These are phyloP conservation scores for Anguilla anguilla DNA, from an alignment of 2,797 vertebrate species.

Conservation along the genomic window DNA sequence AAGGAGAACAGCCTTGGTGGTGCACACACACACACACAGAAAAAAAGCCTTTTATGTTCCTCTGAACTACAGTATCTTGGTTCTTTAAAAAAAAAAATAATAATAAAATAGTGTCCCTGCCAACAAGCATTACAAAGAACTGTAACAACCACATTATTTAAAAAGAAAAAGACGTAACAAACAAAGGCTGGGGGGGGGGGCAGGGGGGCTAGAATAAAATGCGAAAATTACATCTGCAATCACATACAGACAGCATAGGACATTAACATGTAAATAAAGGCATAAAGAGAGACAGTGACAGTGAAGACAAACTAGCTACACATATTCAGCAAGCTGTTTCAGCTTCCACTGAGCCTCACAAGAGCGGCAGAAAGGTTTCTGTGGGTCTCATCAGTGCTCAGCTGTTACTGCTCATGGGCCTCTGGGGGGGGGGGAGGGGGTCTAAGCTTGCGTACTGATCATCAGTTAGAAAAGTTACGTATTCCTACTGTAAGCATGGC, in stretches of 20 bases:
- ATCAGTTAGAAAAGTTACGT: slow-evolving; percentile 25
- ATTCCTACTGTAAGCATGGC: slow-evolving; percentile 24
- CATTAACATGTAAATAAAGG: slow-evolving; percentile 58
- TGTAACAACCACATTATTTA: slow-evolving; percentile 69
- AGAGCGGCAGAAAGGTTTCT: not conserved
- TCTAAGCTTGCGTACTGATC: slow-evolving; percentile 25
- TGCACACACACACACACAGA: not conserved
- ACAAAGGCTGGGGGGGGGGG: slow-evolving; percentile 11
- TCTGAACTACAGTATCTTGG: slow-evolving; percentile 73
- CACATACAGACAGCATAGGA: slow-evolving; percentile 56
- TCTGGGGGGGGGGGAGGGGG: not conserved
- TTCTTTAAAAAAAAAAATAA: not conserved
- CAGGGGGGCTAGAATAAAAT: slow-evolving; percentile 62
- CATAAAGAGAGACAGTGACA: slow-evolving; percentile 74
- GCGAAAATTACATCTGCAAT: slow-evolving; percentile 57
- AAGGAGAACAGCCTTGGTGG: slow-evolving; percentile 53
- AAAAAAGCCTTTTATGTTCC: not conserved
- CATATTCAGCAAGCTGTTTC: slow-evolving; percentile 81
- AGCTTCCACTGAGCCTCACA: slow-evolving; percentile 66
- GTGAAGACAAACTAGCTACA: slow-evolving; percentile 81
- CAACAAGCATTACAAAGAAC: slow-evolving; percentile 75
- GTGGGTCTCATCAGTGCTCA: slow-evolving; percentile 18
- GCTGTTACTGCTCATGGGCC: slow-evolving; percentile 30
- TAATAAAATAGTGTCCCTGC: slow-evolving; percentile 70
- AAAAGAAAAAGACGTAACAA: slow-evolving; percentile 65